Conservation (phyloP, 2,888 invertebrate genomes). For the Rhingia rostrata region DNA sequence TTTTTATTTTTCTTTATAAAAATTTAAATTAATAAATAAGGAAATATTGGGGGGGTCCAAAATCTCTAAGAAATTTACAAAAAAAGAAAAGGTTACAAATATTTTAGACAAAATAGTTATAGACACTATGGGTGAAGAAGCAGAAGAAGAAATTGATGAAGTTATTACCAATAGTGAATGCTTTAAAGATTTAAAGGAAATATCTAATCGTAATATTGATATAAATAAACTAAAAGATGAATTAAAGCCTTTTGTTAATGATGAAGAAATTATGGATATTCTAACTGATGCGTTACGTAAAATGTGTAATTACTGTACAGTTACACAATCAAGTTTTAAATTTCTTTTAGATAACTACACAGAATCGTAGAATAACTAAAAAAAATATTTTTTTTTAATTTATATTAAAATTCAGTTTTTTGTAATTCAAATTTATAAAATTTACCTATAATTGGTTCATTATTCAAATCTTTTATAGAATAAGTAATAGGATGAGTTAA, state of each 20-base stretch:
- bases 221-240: constrained; percentile 28
- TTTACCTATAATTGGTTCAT: constrained; percentile 1
- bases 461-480: constrained; percentile 11
- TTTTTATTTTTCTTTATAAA: constrained; percentile 1
- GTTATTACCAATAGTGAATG: constrained; percentile 8
- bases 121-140: constrained; percentile 24
- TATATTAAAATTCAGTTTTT: constrained; percentile 22
- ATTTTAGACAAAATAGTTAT: constrained; percentile 31
- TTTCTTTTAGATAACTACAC: background rate
- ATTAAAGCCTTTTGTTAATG: constrained; percentile 25
- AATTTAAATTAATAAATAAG: constrained; percentile 7
- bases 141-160: constrained; percentile 29
- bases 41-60: background rate
- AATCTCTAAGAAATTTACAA: constrained; percentile 4
- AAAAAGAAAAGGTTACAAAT: constrained; percentile 18
- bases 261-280: constrained; percentile 25
- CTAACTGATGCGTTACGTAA: constrained; percentile 13
- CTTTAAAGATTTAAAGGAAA: constrained; percentile 19
- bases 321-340: constrained; percentile 4
- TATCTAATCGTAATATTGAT: constrained; percentile 19
- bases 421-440: constrained; percentile 8
- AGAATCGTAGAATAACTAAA: constrained; percentile 3
- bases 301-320: constrained; percentile 17
- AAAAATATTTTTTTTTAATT: background rate
- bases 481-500: constrained; percentile 21